Evolutionary conservation across 1,140 invertebrate species (phyloP).

Genomic region (Hirudo medicinalis): DNA sequence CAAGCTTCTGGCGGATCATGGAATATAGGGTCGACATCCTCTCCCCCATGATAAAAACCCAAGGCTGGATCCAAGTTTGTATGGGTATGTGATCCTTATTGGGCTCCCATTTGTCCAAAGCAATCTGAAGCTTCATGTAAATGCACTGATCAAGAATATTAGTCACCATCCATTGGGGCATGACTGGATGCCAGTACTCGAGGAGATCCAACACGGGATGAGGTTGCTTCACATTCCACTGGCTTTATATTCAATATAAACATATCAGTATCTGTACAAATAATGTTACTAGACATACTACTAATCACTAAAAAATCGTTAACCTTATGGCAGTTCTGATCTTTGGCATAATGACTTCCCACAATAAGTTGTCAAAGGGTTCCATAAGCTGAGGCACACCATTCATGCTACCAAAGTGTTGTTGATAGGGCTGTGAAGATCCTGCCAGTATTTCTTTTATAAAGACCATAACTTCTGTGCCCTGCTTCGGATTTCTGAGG

Average conservation of each 20-base stretch:
- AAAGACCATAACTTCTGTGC: slow-evolving; percentile 53
- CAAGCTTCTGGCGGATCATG: slow-evolving; percentile 69
- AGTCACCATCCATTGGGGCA: slow-evolving; percentile 69
- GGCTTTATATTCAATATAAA: slow-evolving; percentile 23
- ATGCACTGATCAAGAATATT: slow-evolving; percentile 69
- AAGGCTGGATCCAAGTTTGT: slow-evolving; percentile 91
- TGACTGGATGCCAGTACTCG: slow-evolving; percentile 61
- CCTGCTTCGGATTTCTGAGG: slow-evolving; percentile 49
- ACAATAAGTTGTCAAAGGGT: slow-evolving; percentile 63
- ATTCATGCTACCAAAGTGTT: slow-evolving; percentile 8
- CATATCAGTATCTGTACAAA: not conserved
- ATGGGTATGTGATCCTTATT: slow-evolving; percentile 80
- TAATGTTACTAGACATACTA: not conserved
- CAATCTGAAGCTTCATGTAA: slow-evolving; percentile 59
- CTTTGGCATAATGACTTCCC: slow-evolving; percentile 76
- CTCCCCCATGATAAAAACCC: slow-evolving; percentile 61
- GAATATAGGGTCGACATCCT: slow-evolving; percentile 72
- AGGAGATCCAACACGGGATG: slow-evolving; percentile 63
- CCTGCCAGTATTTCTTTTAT: slow-evolving; percentile 47
- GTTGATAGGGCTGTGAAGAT: not conserved
- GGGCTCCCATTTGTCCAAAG: slow-evolving; percentile 85
- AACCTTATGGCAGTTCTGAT: slow-evolving; percentile 56
- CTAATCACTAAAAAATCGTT: slow-evolving; percentile 4
- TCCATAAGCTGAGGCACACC: slow-evolving; percentile 42
- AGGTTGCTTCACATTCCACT: slow-evolving; percentile 52